Percentiles rank a stretch among this genome's conserved stretches.
These are phyloP conservation scores for Amaurobius ferox DNA, from an alignment of 2,888 invertebrate genomes.

Conservation along the genomic window DNA sequence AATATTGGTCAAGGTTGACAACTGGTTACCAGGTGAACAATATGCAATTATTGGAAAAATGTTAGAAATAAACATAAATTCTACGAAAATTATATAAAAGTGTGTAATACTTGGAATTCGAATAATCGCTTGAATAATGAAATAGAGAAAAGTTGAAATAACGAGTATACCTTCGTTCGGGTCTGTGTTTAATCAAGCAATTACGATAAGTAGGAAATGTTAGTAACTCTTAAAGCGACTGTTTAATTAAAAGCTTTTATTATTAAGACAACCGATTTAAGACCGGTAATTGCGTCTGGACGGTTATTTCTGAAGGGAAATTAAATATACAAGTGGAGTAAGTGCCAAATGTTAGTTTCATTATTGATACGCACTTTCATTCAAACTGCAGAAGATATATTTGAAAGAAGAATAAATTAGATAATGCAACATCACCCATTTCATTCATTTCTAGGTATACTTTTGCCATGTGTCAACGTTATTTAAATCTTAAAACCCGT, in stretches of 20 bases:
- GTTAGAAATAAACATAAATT: too few species aligned
- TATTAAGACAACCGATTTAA: constrained; percentile 30
- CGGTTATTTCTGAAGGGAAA: constrained; percentile 30
- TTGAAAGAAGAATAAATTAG: too few species aligned
- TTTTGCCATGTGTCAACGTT: too few species aligned
- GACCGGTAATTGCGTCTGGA: constrained; percentile 57
- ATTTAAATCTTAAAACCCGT: too few species aligned
- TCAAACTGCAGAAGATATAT: not conserved
- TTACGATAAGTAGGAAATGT: constrained; percentile 40
- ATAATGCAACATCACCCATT: too few species aligned
- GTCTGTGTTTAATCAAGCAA: constrained; percentile 39
- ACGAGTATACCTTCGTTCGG: not conserved
- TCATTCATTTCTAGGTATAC: too few species aligned
- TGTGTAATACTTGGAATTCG: too few species aligned
- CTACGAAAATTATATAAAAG: too few species aligned
- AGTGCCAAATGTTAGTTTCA: not conserved
- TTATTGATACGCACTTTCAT: not conserved
- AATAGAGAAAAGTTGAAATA: not conserved
- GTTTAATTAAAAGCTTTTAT: constrained; percentile 56
- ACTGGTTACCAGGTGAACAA: too few species aligned
- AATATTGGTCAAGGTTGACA: too few species aligned
- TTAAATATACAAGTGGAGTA: constrained; percentile 2
- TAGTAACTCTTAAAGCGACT: not conserved
- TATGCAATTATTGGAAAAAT: too few species aligned
- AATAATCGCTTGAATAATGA: not conserved